Evolutionary conservation across 2,113 vertebrate genomes (phyloP).

Genomic region (Ramphastos sulfuratus): DNA sequence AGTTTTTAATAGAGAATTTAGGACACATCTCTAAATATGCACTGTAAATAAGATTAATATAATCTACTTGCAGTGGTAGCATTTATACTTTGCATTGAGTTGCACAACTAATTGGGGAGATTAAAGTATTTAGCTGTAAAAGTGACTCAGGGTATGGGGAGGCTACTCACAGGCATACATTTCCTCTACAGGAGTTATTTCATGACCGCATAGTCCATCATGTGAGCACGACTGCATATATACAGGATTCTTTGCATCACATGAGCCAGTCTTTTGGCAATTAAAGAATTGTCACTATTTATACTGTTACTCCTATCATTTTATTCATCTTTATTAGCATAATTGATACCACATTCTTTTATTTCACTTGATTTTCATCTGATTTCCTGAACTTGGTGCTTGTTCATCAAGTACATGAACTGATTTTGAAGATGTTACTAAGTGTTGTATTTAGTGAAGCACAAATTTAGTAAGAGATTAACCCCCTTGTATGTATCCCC

Average conservation of each 20-base stretch:
- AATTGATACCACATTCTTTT: neutral
- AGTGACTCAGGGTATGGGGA: neutral
- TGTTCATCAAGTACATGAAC: neutral
- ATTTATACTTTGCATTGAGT: neutral
- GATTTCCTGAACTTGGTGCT: neutral
- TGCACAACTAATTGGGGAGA: neutral
- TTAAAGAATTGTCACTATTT: neutral
- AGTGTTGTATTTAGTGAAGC: too few species aligned
- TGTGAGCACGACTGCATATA: neutral
- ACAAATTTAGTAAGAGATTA: too few species aligned
- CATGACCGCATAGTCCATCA: neutral
- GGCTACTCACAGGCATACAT: neutral
- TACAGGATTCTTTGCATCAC: neutral
- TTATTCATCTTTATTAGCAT: neutral
- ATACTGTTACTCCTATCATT: neutral
- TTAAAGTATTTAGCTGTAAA: neutral
- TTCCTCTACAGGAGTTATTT: neutral
- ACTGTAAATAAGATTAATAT: neutral
- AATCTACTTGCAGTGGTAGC: neutral
- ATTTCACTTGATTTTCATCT: neutral
- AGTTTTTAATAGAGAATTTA: neutral
- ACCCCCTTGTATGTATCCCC: too few species aligned
- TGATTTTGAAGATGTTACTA: neutral
- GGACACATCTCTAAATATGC: neutral
- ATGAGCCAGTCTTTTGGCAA: neutral